Conservation (phyloP, 2,888 invertebrate genomes). For the Eubasilissa splendida region DNA sequence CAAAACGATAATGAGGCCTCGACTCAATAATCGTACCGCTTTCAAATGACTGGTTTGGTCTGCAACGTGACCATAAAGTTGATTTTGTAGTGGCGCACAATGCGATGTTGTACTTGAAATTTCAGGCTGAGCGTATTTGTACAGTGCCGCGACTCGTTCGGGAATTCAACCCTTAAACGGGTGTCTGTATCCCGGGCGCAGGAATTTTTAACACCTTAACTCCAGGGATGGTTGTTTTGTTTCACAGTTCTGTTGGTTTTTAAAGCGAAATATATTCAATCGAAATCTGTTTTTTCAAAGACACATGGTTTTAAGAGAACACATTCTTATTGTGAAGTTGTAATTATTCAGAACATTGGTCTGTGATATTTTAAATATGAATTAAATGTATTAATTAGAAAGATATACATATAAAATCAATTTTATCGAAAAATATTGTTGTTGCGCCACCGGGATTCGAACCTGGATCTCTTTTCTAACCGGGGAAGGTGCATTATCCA, state of each 20-base stretch:
- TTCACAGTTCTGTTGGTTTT: not conserved
- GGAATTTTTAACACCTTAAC: not conserved
- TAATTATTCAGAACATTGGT: no score
- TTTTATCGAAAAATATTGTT: no score
- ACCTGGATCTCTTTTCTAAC: no score
- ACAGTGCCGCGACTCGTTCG: not conserved
- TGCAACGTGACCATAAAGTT: not conserved
- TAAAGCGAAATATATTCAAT: not conserved
- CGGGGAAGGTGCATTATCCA: no score
- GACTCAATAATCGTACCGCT: not conserved
- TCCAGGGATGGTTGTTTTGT: not conserved
- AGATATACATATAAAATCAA: no score
- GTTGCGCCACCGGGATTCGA: no score
- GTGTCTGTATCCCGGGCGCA: not conserved
- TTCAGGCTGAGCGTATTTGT: slow-evolving; percentile 3
- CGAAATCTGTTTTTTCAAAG: no score
- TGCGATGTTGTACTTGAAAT: not conserved
- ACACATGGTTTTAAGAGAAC: no score
- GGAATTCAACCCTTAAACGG: slow-evolving; percentile 20
- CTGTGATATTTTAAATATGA: no score
- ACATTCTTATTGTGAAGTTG: no score
- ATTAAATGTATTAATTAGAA: no score
- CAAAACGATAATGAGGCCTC: not conserved
- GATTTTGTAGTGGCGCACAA: not conserved
- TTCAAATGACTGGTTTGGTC: not conserved